Evolutionary conservation across 2,113 vertebrate species (phyloP), one percentile per base, ranked within the genome.

Genomic region (Steatornis caripensis): DNA sequence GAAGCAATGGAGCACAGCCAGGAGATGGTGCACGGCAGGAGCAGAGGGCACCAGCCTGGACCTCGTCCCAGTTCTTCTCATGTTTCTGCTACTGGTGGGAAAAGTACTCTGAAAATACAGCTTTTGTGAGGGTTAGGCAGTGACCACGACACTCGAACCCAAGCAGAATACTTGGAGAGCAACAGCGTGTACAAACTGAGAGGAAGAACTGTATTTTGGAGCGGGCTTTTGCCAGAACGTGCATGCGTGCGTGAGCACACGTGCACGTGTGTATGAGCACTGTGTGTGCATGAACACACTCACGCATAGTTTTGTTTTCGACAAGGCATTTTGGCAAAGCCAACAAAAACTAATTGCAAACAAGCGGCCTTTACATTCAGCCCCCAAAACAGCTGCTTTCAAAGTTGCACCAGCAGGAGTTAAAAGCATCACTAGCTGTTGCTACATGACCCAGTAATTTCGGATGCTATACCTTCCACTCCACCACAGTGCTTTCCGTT

Each of bases 11-110:
- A 94, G 51, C 64, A 64, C 6, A 29, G 76, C 43, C 96, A 91
- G 68, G 54, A 93, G 14, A 80, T 41, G 46, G 49, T 65, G 60
- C 5, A 2, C 1, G 3, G 51, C 62, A 65, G 78, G 74, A 90
- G 55, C 79, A 92, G 86, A 92, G 68, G 76, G 76, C 86, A 96
- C 86, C 71, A 45, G 46, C 14, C 51, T 94, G 76, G 84, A 75
- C 60, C 24, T 90, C 17, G 1, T 84, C 51, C 76, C 90, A 79
- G 43, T 32, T 68, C 55, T 66, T 92, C 54, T 92, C 76, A 84
- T 1, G 0, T 68, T 72, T 60, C 39, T 43, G n/a, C 46, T 58
- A 48, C 62, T 60, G 68, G 58, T 84, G 68, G 65, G 76, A 92
- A 81, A 84, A 87, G 41, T 22, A 10, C 46, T 76, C 43, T 37